A percentile compares a stretch with the other conserved stretches of the same genome.
Evolutionary conservation across 2,797 vertebrate genomes (phyloP).

Genomic region (Gallinago stenura): DNA sequence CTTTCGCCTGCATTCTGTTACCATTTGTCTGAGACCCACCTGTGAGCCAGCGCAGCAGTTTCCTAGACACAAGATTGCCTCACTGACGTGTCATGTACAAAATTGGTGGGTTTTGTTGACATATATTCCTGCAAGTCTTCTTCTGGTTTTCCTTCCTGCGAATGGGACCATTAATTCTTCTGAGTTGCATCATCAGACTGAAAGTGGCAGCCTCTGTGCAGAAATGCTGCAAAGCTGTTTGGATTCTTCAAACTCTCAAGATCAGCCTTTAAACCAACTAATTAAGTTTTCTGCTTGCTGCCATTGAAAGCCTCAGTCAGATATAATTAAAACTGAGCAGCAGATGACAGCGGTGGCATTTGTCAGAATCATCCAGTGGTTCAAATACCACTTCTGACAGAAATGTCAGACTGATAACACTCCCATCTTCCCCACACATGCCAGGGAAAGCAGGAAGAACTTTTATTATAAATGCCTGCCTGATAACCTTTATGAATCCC

Average conservation of each 20-base stretch:
- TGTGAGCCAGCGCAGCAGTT: conserved; percentile 56
- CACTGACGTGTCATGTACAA: not conserved
- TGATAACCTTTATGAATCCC: conserved; percentile 93
- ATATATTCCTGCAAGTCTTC: not conserved
- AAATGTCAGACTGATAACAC: conserved; percentile 96
- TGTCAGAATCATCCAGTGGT: conserved; percentile 90
- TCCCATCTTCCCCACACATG: conserved; percentile 72
- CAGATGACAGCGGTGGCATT: conserved; percentile 94
- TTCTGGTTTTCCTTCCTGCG: not conserved
- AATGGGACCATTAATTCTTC: conserved; percentile 29
- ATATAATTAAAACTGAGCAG: conserved; percentile 94
- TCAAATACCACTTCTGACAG: conserved; percentile 95
- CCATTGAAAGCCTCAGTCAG: conserved; percentile 86
- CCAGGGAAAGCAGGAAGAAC: conserved; percentile 63
- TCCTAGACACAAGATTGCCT: not conserved
- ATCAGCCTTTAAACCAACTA: conserved; percentile 81
- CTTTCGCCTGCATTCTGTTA: conserved; percentile 30
- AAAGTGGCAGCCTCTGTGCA: conserved; percentile 12
- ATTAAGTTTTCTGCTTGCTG: conserved; percentile 89
- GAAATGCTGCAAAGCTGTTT: conserved; percentile 60
- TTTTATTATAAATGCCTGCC: conserved; percentile 85
- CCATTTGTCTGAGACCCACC: conserved; percentile 58
- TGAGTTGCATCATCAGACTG: conserved; percentile 6
- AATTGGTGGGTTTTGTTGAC: not conserved
- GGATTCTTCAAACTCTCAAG: conserved; percentile 70